These are phyloP conservation scores for Drosophila albomicans DNA, from an alignment of 1,140 invertebrate genomes.

Conservation along the genomic window DNA sequence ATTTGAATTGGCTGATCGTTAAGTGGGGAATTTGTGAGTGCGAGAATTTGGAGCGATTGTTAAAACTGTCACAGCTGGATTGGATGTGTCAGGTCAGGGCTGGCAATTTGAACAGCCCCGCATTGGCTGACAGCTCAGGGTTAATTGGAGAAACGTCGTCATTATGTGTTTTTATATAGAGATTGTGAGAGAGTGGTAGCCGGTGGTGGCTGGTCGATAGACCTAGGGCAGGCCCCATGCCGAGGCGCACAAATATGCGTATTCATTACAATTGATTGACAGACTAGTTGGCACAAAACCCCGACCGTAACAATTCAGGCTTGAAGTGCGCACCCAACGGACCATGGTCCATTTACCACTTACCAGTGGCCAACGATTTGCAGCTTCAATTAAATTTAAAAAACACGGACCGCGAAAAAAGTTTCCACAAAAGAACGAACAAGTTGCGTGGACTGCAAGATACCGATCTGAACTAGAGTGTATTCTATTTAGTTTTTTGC, in stretches of 20 bases:
- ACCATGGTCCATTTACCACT: slow-evolving; percentile 67
- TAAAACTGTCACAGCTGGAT: slow-evolving; percentile 24
- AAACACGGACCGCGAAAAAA: slow-evolving; percentile 24
- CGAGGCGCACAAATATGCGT: slow-evolving; percentile 64
- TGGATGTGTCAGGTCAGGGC: slow-evolving; percentile 63
- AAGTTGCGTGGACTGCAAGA: background rate
- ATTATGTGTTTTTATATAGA: slow-evolving; percentile 28
- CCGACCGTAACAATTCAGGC: slow-evolving; percentile 65
- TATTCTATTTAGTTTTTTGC: too few species aligned
- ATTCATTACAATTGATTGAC: slow-evolving; percentile 81
- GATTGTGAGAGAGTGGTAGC: slow-evolving; percentile 12
- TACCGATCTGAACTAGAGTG: background rate
- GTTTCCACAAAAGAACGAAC: background rate
- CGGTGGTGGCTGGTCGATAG: background rate
- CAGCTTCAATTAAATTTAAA: slow-evolving; percentile 49
- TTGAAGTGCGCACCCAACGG: slow-evolving; percentile 69
- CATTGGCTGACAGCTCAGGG: slow-evolving; percentile 64
- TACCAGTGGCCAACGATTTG: slow-evolving; percentile 48
- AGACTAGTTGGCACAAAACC: slow-evolving; percentile 48
- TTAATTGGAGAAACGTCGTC: slow-evolving; percentile 58
- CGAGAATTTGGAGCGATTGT: slow-evolving; percentile 4
- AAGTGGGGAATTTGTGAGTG: slow-evolving; percentile 4
- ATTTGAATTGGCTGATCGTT: background rate
- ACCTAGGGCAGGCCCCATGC: slow-evolving; percentile 20
- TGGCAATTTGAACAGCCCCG: slow-evolving; percentile 51